These are phyloP conservation scores for mouse (Mus musculus) DNA, from an alignment of 2,113 vertebrate genomes.

Conservation along the genomic window DNA sequence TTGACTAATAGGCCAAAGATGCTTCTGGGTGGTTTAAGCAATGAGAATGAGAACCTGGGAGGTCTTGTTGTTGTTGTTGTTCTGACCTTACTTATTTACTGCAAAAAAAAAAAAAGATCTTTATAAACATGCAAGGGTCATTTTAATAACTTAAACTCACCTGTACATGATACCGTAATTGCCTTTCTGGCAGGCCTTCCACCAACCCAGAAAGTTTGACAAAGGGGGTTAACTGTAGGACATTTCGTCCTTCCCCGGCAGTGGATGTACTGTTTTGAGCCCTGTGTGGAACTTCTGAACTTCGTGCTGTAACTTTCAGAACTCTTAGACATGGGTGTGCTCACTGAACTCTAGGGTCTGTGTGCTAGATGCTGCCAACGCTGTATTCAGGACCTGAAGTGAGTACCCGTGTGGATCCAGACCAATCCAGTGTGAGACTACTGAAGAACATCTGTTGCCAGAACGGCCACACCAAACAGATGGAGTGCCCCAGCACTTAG, in stretches of 20 bases:
- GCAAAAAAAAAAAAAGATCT: constrained; percentile 74
- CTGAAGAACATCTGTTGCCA: constrained; percentile 82
- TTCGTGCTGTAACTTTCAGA: constrained; percentile 69
- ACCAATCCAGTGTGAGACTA: constrained; percentile 82
- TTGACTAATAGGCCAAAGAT: constrained; percentile 89
- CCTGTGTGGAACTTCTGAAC: constrained; percentile 57
- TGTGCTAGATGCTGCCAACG: constrained; percentile 79
- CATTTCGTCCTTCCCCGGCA: constrained; percentile 67
- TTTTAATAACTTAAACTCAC: constrained; percentile 72
- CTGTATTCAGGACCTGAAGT: constrained; percentile 81
- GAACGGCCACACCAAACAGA: constrained; percentile 58
- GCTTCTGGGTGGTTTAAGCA: constrained; percentile 76
- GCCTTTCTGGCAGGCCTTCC: background rate
- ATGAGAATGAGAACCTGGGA: constrained; percentile 67
- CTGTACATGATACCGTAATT: constrained; percentile 66
- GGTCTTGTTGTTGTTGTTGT: constrained; percentile 40
- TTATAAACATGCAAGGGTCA: constrained; percentile 78
- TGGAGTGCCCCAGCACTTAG: constrained; percentile 53
- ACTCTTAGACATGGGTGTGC: constrained; percentile 63
- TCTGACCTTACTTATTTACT: constrained; percentile 75
- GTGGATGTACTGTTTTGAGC: constrained; percentile 24
- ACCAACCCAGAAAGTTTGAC: constrained; percentile 55
- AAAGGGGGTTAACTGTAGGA: constrained; percentile 65
- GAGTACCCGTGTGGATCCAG: constrained; percentile 60
- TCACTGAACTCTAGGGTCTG: constrained; percentile 51